phyloP scores from a whole-genome alignment of 2,113 vertebrate genomes.

The Phasianus colchicus region DNA sequence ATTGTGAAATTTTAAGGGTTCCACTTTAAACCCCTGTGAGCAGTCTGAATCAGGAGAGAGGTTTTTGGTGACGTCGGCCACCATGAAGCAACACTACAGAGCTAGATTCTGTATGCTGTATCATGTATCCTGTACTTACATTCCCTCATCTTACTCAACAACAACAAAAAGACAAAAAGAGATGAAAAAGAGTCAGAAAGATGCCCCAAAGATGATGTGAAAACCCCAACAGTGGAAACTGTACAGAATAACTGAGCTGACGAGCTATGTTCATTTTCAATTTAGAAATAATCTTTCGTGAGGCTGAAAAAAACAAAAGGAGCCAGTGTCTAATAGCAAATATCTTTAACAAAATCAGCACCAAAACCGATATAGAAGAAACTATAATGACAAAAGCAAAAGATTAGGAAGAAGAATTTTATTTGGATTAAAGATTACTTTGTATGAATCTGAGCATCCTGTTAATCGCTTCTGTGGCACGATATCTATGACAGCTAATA shows the following conservation, averaged over 20 bases:
- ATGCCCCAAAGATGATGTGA: not conserved
- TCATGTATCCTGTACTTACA: not conserved
- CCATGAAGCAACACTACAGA: not conserved
- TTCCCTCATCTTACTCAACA: not conserved
- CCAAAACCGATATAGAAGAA: not conserved
- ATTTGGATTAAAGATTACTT: not conserved
- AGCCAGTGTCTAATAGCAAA: not conserved
- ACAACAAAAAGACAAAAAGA: not conserved
- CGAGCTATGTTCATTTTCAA: not conserved
- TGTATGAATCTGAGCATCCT: not conserved
- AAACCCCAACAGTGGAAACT: not conserved
- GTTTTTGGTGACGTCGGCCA: not conserved
- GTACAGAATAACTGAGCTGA: not conserved
- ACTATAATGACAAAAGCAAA: not conserved
- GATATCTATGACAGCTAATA: not conserved
- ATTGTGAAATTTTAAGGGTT: not conserved
- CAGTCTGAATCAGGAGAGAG: not conserved
- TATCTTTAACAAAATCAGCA: not conserved
- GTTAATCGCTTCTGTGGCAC: not conserved
- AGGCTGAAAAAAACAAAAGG: not conserved
- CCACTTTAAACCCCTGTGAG: not conserved
- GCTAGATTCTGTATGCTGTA: not conserved
- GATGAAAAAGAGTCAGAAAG: not conserved
- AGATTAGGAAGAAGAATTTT: not conserved
- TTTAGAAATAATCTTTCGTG: not conserved